Percentiles rank a stretch among this genome's conserved stretches.
phyloP scores from a whole-genome alignment of 2,797 vertebrate genomes.

The Falco columbarius region DNA sequence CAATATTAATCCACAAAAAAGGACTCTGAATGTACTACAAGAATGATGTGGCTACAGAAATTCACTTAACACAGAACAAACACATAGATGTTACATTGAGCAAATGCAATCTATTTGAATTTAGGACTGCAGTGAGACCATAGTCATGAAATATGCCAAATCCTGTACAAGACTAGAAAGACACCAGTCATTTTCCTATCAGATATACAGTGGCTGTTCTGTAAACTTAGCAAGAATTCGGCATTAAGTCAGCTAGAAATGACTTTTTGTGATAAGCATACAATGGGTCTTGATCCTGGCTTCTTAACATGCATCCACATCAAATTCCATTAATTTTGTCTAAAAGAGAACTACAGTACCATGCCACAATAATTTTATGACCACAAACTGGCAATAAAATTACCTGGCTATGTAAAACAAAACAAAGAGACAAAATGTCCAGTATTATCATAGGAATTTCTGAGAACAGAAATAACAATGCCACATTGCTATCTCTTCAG shows the following conservation, averaged over 20 bases:
- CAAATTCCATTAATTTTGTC: not conserved
- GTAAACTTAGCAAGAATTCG: not conserved
- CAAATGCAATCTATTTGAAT: not conserved
- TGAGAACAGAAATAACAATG: not conserved
- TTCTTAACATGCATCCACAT: not conserved
- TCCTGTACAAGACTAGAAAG: not conserved
- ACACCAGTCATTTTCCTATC: not conserved
- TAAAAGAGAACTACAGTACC: not conserved
- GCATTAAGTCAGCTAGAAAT: not conserved
- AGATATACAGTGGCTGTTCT: not conserved
- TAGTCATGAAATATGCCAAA: not conserved
- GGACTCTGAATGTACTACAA: not conserved
- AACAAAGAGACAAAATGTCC: not conserved
- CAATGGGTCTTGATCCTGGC: not conserved
- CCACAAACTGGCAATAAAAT: not conserved
- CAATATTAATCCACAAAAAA: not conserved
- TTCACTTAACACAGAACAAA: not conserved
- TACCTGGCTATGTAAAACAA: not conserved
- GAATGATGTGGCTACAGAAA: not conserved
- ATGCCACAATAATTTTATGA: not conserved
- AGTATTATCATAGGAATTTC: not conserved
- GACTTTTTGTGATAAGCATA: not conserved
- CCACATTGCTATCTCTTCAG: not conserved
- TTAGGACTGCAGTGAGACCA: not conserved
- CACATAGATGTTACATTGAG: not conserved